Base-by-base conservation (phyloP, 2,113 vertebrate species). In the Centropus unirufus region DNA sequence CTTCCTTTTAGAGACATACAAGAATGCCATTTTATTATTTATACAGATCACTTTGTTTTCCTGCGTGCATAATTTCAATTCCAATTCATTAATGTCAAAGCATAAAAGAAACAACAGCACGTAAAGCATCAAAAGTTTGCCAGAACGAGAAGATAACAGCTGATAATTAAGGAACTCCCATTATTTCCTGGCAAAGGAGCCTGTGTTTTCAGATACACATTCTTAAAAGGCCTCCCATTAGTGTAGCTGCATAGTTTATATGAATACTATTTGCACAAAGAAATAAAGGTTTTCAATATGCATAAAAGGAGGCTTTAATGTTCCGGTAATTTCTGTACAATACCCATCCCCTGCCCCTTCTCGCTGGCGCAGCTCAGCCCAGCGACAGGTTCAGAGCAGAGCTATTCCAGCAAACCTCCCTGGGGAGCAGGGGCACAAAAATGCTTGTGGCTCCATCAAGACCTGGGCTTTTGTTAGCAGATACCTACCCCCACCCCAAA, bases 71-170 rank as follows among this genome's bases (percentile, higher is more conserved):
- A 87, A 82, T 81, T 93, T 89, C 78, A 84, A 74, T 93, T 95
- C 90, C 86, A 95, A 83, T 92, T 95, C 83, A 94, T 97, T 95
- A 90, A 93, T 93, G 92, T 94, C 81, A 96, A 95, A 89, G 72
- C 68, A 95, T 75, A 83, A 94, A 95, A 92, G 88, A 91, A 94
- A 82, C 72, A 93, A 86, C 74, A 4, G 17, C 69, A 89, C 70
- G 93, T 82, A 93, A 94, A 83, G 61, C 54, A 94, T 92, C 63
- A 69, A 55, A 92, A 78, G 81, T 87, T 95, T 84, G 59, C 95
- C 87, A 95, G 83, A 92, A 18, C 12, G 86, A 95, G 92, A 88
- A 94, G 78, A 97, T 83, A 96, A 86, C 83, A 89, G 85, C 80
- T 94, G 85, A 96, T 91, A 93, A 95, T 95, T 97, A 89, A 94